A percentile compares a stretch with the other conserved stretches of the same genome.
These are phyloP conservation scores for Sweltsa coloradensis DNA, from an alignment of 1,140 invertebrate species.

Conservation along the genomic window DNA sequence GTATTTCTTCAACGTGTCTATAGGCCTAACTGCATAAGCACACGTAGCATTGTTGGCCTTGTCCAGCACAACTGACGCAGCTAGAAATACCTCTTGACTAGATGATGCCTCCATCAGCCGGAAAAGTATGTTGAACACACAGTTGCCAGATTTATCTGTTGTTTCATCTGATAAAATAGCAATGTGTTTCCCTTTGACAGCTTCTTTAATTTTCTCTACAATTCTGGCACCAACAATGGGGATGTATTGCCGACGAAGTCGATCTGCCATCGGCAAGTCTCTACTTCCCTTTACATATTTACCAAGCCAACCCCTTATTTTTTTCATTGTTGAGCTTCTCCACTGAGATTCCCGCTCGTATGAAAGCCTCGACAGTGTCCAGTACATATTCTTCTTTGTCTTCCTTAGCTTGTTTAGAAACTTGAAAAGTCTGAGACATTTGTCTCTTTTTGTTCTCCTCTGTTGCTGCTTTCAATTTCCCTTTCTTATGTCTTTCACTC, in stretches of 20 bases:
- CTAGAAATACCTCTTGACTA: background rate
- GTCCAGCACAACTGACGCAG: background rate
- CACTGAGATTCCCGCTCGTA: background rate
- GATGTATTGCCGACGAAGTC: background rate
- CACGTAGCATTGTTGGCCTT: background rate
- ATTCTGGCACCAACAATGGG: background rate
- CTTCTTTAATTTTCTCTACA: background rate
- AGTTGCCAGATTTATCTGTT: background rate
- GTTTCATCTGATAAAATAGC: background rate
- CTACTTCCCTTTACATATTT: background rate
- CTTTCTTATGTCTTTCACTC: background rate
- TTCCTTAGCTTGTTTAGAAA: background rate
- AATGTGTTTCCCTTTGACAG: background rate
- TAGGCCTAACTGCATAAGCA: background rate
- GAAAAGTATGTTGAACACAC: conserved; percentile 2
- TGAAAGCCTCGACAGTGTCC: background rate
- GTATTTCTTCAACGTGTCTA: background rate
- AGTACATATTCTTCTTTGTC: background rate
- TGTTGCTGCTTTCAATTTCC: background rate
- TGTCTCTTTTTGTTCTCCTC: background rate
- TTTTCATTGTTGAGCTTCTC: background rate
- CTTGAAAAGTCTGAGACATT: background rate
- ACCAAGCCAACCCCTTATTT: background rate
- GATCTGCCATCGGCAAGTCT: background rate
- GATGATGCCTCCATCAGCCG: background rate